A percentile compares a stretch with the other conserved stretches of the same genome.
These are phyloP conservation scores for Cheilosia soror DNA, from an alignment of 2,888 invertebrate species.

Conservation along the genomic window DNA sequence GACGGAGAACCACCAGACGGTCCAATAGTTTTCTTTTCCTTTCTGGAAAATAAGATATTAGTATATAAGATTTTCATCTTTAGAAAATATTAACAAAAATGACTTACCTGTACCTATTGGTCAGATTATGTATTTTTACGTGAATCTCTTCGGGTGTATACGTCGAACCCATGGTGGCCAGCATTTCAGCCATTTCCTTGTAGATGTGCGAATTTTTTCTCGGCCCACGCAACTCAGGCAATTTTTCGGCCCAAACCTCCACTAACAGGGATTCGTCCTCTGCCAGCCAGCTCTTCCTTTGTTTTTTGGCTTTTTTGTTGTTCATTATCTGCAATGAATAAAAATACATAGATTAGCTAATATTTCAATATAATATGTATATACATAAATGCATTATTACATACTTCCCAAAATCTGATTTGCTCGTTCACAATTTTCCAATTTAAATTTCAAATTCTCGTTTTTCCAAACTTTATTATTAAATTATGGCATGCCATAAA, in stretches of 20 bases:
- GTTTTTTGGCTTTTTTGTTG: too few relatives aligned
- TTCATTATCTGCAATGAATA: too few relatives aligned
- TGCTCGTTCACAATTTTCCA: too few relatives aligned
- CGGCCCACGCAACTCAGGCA: background rate
- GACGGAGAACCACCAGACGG: background rate
- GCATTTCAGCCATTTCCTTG: background rate
- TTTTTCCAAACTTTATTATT: too few relatives aligned
- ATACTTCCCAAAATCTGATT: too few relatives aligned
- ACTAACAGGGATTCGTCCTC: background rate
- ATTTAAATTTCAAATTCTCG: too few relatives aligned
- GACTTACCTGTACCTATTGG: background rate
- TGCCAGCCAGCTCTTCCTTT: background rate
- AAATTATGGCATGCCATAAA: too few relatives aligned
- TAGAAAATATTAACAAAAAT: background rate
- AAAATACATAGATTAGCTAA: too few relatives aligned
- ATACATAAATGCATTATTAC: too few relatives aligned
- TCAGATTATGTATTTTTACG: background rate
- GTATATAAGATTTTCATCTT: background rate
- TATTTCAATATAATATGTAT: too few relatives aligned
- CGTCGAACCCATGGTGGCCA: background rate
- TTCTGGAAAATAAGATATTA: background rate
- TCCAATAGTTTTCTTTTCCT: background rate
- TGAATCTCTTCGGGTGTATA: background rate
- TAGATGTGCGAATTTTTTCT: conserved; percentile 1
- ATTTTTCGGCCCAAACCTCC: background rate